These are phyloP conservation scores for Laticauda laticaudata DNA, from an alignment of 2,113 vertebrate species.

Conservation along the genomic window DNA sequence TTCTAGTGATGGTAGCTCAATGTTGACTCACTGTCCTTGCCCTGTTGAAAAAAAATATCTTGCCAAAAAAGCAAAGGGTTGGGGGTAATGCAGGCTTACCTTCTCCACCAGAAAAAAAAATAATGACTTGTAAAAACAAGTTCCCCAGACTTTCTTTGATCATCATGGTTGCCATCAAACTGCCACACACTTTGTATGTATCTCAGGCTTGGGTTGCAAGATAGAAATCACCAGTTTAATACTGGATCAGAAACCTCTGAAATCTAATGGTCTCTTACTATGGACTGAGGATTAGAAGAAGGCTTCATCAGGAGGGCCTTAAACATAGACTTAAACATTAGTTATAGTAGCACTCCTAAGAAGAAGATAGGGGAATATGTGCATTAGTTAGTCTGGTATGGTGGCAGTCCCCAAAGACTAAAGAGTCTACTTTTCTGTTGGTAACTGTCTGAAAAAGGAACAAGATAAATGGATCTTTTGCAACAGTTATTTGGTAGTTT, in stretches of 20 bases:
- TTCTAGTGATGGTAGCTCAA: not conserved
- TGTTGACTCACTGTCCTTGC: not conserved
- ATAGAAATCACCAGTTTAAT: not conserved
- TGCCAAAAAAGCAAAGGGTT: not conserved
- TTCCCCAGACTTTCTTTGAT: not conserved
- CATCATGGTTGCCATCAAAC: not conserved
- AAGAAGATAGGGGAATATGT: not conserved
- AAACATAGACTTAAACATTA: not conserved
- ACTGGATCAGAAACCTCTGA: not conserved
- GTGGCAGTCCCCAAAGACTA: not conserved
- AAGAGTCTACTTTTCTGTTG: not conserved
- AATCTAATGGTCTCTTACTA: not conserved
- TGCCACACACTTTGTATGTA: not conserved
- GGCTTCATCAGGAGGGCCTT: not conserved
- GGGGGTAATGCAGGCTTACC: not conserved
- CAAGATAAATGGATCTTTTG: not conserved
- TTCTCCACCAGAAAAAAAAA: not conserved
- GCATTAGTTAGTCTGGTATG: not conserved
- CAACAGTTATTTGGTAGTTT: not conserved
- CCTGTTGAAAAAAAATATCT: not conserved
- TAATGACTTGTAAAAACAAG: not conserved
- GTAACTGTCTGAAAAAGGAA: not conserved
- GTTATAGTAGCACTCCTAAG: not conserved
- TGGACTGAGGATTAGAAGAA: not conserved
- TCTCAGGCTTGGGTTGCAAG: not conserved